Base-by-base conservation (phyloP, 2,113 vertebrate genomes). In the Semnopithecus entellus region DNA sequence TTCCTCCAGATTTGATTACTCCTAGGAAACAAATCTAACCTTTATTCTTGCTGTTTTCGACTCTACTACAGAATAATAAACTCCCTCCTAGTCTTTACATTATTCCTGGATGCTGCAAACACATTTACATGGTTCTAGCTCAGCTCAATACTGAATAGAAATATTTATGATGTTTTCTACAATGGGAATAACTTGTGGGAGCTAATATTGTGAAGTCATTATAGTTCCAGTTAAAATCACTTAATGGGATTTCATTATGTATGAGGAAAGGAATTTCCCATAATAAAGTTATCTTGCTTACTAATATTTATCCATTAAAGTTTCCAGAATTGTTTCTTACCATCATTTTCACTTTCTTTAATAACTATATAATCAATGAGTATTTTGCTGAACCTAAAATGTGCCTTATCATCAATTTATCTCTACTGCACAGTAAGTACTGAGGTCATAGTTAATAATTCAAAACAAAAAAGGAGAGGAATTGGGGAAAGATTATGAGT, bases 191-290 rank as follows among this genome's bases (percentile, higher is more conserved):
- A 76, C 23, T 79, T 86, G 8, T 27, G 86, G 66, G 35, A 92
- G 91, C 83, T 73, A 92, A 92, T 90, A 61, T 18, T 87, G 13
- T 68, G 66, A 87, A 57, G 35, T 61, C 38, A 93, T 97, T 93
- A 88, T 32, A 94, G 22, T 68, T 30, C 61, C 35, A 68, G 40
- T 68, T 16, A 94, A 92, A 96, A 22, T 17, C 72, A 90, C 82
- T 55, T 64, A 59, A 94, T 85, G 27, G 38, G 27, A 82, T 95
- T 81, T 96, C 81, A 91, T 93, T 93, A 38, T 55, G 57, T n/a
- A 61, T 18, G 16, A 52, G 5, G 11, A 95, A 95, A 95, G 70
- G 25, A 94, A 83, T 95, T 96, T 83, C 48, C 61, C 23, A 32
- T 38, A 43, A 82, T 70, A 55, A 79, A 73, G 8, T n/a, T 68